Percentiles rank a stretch among this genome's conserved stretches.
Evolutionary conservation across 2,113 vertebrate species (phyloP).

Genomic region (Pitta sordida): DNA sequence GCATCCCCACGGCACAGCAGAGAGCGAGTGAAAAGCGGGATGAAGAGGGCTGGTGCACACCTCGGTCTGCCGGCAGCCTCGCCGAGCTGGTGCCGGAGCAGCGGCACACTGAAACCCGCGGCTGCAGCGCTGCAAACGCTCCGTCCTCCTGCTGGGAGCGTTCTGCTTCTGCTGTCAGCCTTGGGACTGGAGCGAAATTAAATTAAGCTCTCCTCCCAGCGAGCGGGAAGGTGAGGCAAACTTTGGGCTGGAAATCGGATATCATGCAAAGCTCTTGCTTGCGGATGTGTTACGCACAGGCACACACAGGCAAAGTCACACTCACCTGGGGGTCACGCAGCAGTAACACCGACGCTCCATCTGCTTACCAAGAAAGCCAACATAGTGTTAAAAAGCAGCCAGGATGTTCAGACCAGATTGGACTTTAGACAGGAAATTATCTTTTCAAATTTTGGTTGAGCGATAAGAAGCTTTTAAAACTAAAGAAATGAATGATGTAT

Average conservation of each 20-base stretch:
- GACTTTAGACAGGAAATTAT: constrained; percentile 59
- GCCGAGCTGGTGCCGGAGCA: background rate
- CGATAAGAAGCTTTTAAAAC: constrained; percentile 76
- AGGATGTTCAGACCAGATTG: constrained; percentile 53
- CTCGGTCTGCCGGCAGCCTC: background rate
- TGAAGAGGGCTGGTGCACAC: background rate
- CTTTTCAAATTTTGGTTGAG: constrained; percentile 61
- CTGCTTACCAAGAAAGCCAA: constrained; percentile 40
- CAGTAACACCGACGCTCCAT: background rate
- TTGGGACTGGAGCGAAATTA: background rate
- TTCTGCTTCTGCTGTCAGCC: background rate
- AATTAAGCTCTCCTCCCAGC: background rate
- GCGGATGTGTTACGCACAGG: background rate
- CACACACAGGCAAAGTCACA: background rate
- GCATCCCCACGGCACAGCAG: rapidly evolving
- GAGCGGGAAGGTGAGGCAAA: background rate
- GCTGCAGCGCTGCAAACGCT: background rate
- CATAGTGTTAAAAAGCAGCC: constrained; percentile 55
- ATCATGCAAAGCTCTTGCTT: background rate
- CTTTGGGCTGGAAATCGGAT: background rate
- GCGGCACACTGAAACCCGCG: background rate
- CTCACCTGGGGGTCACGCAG: constrained; percentile 39
- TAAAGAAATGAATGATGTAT: constrained; percentile 65
- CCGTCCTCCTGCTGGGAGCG: background rate
- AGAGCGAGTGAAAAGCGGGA: rapidly evolving